Percentiles rank a stretch among this genome's conserved stretches.
Evolutionary conservation across 2,797 vertebrate species (phyloP).

Genomic region (Taeniopygia guttata): DNA sequence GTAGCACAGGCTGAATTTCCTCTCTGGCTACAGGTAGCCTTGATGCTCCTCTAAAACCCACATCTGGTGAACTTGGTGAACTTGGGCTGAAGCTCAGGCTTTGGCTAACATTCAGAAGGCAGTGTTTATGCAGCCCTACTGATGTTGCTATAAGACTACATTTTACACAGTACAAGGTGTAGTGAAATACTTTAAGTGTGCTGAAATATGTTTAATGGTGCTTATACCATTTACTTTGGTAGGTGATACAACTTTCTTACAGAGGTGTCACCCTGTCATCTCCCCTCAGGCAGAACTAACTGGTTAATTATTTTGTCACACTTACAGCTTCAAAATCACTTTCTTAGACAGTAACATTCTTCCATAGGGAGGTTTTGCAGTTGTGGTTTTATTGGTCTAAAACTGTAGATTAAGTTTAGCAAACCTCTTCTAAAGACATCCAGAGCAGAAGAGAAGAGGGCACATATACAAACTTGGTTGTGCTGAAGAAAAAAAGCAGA

Average conservation of each 20-base stretch:
- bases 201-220: neutral
- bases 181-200: neutral
- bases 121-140: neutral
- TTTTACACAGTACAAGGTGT: neutral
- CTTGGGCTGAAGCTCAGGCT: neutral
- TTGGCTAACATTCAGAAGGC: neutral
- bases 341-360: neutral
- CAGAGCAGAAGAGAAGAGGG: neutral
- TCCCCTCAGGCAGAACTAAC: neutral
- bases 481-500: neutral
- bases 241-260: neutral
- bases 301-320: neutral
- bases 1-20: neutral
- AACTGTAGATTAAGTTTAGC: neutral
- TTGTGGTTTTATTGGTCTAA: neutral
- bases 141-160: neutral
- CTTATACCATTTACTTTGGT: neutral
- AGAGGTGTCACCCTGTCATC: rapidly evolving
- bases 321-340: neutral
- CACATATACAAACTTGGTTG: neutral
- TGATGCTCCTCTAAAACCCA: neutral
- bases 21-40: neutral
- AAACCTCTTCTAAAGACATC: neutral
- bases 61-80: neutral
- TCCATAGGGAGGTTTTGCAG: neutral